Conservation (phyloP, 2,888 invertebrate genomes). For the Nipponacmea schrenckii region DNA sequence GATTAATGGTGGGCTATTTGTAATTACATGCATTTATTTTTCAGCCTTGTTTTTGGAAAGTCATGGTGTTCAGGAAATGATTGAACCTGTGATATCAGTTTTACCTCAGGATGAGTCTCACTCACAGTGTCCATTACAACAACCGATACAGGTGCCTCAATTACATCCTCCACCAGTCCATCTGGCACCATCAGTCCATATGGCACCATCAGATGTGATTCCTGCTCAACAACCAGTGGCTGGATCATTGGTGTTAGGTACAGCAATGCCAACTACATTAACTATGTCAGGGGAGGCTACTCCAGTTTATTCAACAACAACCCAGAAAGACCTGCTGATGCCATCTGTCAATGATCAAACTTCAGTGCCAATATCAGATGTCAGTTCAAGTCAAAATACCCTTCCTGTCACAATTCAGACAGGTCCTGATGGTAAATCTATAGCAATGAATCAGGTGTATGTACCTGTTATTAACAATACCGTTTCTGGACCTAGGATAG, state of each 20-base stretch:
- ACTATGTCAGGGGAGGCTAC: conserved; percentile 6
- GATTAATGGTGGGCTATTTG: no score
- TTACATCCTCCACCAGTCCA: conserved; percentile 11
- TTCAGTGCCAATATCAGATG: conserved; percentile 20
- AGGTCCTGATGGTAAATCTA: conserved; percentile 20
- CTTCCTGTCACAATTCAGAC: conserved; percentile 30
- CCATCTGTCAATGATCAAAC: conserved; percentile 24
- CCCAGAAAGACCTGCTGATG: not conserved
- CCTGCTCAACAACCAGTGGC: conserved; percentile 11
- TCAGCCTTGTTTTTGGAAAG: not conserved
- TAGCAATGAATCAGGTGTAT: conserved; percentile 37
- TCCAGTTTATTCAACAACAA: not conserved
- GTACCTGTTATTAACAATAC: conserved; percentile 37
- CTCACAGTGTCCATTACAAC: not conserved
- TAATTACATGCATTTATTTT: not conserved
- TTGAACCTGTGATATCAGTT: conserved; percentile 28
- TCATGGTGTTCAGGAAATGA: conserved; percentile 22
- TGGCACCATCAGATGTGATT: conserved; percentile 13
- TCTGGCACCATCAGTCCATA: no score
- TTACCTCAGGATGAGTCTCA: not conserved
- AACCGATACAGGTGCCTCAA: conserved; percentile 1
- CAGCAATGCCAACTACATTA: conserved; percentile 14
- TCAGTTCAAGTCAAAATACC: conserved; percentile 17
- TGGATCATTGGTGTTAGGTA: conserved; percentile 2
- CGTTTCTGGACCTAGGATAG: conserved; percentile 36